phyloP scores from a whole-genome alignment of 2,888 invertebrate genomes.

The Heterodera filipjevi region DNA sequence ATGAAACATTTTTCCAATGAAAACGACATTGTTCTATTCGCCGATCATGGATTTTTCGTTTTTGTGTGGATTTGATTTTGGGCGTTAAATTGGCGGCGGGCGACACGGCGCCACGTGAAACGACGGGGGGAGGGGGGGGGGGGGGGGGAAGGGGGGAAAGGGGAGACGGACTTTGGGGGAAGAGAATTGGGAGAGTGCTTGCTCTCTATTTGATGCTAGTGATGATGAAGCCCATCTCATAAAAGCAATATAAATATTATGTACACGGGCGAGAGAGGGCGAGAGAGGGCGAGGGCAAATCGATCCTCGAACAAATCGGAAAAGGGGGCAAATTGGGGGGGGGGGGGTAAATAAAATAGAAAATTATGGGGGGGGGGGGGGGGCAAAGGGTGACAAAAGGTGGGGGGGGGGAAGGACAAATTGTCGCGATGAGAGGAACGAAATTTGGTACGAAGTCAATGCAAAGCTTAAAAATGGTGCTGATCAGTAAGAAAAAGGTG shows the following conservation, averaged over 20 bases:
- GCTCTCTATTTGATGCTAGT: not conserved
- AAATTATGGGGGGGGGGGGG: not conserved
- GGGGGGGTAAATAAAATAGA: not conserved
- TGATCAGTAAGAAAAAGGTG: too few species aligned
- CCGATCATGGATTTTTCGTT: not conserved
- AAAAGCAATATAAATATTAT: slow-evolving; percentile 6
- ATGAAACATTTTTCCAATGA: too few species aligned
- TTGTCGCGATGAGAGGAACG: not conserved
- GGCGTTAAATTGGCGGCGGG: not conserved
- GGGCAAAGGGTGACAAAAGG: not conserved
- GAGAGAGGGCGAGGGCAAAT: not conserved
- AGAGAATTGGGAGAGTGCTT: not conserved
- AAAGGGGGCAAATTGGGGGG: not conserved
- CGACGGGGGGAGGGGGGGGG: not conserved
- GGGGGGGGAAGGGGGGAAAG: not conserved
- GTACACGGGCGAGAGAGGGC: not conserved
- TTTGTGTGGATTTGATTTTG: not conserved
- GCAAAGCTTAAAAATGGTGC: not conserved
- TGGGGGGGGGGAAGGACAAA: not conserved
- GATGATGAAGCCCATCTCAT: not conserved
- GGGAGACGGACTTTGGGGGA: not conserved
- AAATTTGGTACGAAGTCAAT: not conserved
- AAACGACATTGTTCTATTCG: not conserved
- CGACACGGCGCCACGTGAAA: not conserved
- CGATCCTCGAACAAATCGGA: not conserved